Percentiles rank a stretch among this genome's conserved stretches.
These are phyloP conservation scores for Drosophila bocqueti DNA, from an alignment of 1,140 invertebrate genomes.

Conservation along the genomic window DNA sequence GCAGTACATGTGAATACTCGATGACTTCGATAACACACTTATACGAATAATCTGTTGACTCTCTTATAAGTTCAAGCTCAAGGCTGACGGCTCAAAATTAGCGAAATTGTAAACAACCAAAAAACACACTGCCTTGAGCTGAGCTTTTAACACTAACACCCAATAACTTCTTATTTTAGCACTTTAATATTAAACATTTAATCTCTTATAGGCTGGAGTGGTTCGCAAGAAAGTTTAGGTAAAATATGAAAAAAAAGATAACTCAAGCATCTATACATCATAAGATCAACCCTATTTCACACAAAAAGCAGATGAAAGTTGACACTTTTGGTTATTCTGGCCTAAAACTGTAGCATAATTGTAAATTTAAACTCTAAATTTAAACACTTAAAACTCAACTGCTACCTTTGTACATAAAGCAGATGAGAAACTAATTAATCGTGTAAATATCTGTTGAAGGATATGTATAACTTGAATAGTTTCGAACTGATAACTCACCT, in stretches of 20 bases:
- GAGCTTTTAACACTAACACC: conserved; percentile 42
- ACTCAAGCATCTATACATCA: background rate
- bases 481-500: conserved; percentile 18
- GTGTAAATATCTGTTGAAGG: conserved; percentile 40
- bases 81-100: conserved; percentile 43
- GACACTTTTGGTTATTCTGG: background rate
- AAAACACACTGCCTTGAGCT: conserved; percentile 16
- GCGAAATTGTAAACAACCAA: conserved; percentile 40
- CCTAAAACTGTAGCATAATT: background rate
- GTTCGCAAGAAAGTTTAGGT: conserved; percentile 62
- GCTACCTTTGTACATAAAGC: conserved; percentile 34
- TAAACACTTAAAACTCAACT: conserved; percentile 1
- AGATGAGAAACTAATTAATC: conserved; percentile 42
- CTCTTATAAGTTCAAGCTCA: conserved; percentile 56
- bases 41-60: conserved; percentile 33
- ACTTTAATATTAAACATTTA: conserved; percentile 66
- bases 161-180: conserved; percentile 10
- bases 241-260: conserved; percentile 39
- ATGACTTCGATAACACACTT: conserved; percentile 28
- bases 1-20: conserved; percentile 8
- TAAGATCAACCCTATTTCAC: conserved; percentile 15
- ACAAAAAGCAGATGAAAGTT: conserved; percentile 21
- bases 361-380: conserved; percentile 5
- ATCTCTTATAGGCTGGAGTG: conserved; percentile 71
- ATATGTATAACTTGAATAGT: conserved; percentile 40